Percentiles rank a stretch among this genome's conserved stretches.
Conservation (phyloP, 2,797 vertebrate genomes). For the Oryzias dopingdopingensis region DNA sequence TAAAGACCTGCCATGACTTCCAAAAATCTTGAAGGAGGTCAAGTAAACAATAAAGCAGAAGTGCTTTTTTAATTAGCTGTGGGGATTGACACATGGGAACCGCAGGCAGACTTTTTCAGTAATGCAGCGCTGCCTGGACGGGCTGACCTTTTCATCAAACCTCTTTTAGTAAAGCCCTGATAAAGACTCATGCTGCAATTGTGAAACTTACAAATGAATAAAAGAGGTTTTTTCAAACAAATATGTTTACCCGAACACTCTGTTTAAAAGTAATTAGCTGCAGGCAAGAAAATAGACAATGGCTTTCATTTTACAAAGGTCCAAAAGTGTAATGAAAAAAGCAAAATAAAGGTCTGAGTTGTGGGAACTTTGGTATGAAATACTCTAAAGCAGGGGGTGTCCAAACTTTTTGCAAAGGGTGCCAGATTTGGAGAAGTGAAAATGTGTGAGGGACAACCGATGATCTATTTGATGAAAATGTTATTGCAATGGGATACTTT, state of each 20-base stretch:
- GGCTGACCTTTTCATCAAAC: constrained; percentile 27
- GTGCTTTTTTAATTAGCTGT: constrained; percentile 18
- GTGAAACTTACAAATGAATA: constrained; percentile 16
- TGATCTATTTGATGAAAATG: too few species aligned
- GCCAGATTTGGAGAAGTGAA: too few species aligned
- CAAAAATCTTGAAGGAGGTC: constrained; percentile 1
- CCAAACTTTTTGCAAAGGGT: too few species aligned
- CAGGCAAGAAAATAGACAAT: background rate
- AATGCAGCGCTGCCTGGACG: constrained; percentile 7
- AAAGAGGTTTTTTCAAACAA: constrained; percentile 13
- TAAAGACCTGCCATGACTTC: constrained; percentile 2
- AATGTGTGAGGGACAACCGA: too few species aligned
- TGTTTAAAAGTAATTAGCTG: constrained; percentile 5
- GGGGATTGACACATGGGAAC: too few species aligned
- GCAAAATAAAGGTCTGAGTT: too few species aligned
- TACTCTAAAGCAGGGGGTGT: too few species aligned
- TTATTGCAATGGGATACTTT: too few species aligned
- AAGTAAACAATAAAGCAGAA: constrained; percentile 2
- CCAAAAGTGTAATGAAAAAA: too few species aligned
- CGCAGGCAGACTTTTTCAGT: constrained; percentile 4
- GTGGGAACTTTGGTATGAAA: too few species aligned
- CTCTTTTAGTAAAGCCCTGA: constrained; percentile 14
- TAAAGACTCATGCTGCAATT: constrained; percentile 20
- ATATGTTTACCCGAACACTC: constrained; percentile 9
- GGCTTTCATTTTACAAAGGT: constrained; percentile 2